Evolutionary conservation across 2,797 vertebrate species (phyloP).

Genomic region (Gila robusta): DNA sequence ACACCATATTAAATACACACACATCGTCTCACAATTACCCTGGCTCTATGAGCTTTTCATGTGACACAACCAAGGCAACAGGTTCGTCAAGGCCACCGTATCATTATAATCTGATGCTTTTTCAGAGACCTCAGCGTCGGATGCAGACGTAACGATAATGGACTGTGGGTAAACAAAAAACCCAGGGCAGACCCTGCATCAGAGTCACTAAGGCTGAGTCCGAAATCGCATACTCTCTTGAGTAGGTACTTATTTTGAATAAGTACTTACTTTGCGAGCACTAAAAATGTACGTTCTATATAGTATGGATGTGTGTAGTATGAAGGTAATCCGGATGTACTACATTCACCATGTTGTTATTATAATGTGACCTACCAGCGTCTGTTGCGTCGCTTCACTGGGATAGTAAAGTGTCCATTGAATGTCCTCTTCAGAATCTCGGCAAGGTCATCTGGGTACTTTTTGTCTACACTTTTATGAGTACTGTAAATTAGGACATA

Average conservation of each 20-base stretch:
- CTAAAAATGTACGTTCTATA: not conserved
- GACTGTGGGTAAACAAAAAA: constrained; percentile 13
- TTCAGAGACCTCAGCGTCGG: constrained; percentile 43
- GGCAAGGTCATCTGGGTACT: not conserved
- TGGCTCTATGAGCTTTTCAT: constrained; percentile 51
- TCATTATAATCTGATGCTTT: constrained; percentile 51
- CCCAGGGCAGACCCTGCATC: not conserved
- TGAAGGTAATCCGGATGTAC: not conserved
- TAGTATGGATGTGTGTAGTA: not conserved
- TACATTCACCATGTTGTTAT: not conserved
- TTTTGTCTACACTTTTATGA: not conserved
- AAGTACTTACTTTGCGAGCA: not conserved
- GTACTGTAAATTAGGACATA: not conserved
- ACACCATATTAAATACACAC: not conserved
- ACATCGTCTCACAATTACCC: constrained; percentile 2
- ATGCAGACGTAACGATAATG: constrained; percentile 48
- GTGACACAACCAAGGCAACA: constrained; percentile 44
- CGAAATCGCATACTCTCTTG: not conserved
- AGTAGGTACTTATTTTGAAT: not conserved
- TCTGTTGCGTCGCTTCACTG: not conserved
- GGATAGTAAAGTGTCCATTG: not conserved
- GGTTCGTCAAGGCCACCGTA: constrained; percentile 55
- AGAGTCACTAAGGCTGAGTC: not conserved
- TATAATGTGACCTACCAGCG: not conserved
- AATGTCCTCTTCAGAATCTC: not conserved